Evolutionary conservation across 1,140 invertebrate genomes (phyloP), one percentile per base, ranked within the genome.

Genomic region (Tribolium castaneum): DNA sequence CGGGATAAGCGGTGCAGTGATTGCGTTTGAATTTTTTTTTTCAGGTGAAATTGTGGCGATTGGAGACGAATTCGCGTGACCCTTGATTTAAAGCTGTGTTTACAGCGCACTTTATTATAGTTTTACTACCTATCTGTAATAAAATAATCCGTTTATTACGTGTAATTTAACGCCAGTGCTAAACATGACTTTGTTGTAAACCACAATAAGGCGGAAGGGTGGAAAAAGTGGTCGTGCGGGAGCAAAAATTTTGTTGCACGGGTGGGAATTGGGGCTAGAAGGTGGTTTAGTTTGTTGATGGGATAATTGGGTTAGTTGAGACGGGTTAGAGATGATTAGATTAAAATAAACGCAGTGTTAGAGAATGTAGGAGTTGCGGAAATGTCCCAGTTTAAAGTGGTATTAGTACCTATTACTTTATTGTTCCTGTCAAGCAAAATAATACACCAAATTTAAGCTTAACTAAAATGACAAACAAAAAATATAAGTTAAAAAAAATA

Each of bases 131-230:
- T 77, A 82, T 83, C 71, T 75, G 77, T 77, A 82, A 83, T 83
- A 82, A 82, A 80, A 83, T 82, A 80, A 83, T 83, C 78, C 80
- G 78, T 83, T 83, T 83, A 83, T 81, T 78, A 80, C 77, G 70
- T 81, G 82, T 80, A 83, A 82, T 83, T 80, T 80, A 79, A 82
- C 78, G 75, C 73, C 75, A 77, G 19, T 45, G 75, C 73, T 77
- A 70, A 75, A 75, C 54, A 75, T 75, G 54, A 75, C 54, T 75
- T 75, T 75, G 74, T 75, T 54, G 52, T 52, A 25, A 73, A 56
- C 25, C 30, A 66, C 59, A 34, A 35, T 35, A 66, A 66, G 59
- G 30, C 35, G 59, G n/a, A 7, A 13, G 34, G 25, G 3, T 59
- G 22, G 7, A 66, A 66, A 66, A 66, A 66, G 25, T 22, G 59